phyloP scores from a whole-genome alignment of 2,888 invertebrate genomes.

The Aspidiotus destructor region DNA sequence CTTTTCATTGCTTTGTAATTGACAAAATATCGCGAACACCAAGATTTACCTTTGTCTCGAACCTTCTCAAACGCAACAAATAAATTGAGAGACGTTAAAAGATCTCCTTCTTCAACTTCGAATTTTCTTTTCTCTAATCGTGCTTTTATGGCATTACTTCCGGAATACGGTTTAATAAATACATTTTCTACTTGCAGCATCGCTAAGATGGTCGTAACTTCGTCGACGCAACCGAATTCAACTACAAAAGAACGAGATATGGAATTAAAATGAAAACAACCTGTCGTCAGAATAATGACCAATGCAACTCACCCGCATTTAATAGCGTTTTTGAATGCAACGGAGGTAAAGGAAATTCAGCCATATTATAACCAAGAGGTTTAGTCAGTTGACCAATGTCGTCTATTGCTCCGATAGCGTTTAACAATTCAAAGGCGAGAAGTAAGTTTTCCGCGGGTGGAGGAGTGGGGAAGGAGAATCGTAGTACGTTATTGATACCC shows the following conservation, averaged over 20 bases:
- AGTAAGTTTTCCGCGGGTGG: slow-evolving; percentile 83
- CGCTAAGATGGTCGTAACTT: slow-evolving; percentile 77
- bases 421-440: slow-evolving; percentile 74
- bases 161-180: slow-evolving; percentile 62
- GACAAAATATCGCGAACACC: slow-evolving; percentile 78
- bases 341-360: slow-evolving; percentile 83
- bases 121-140: slow-evolving; percentile 69
- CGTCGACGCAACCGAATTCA: slow-evolving; percentile 83
- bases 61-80: slow-evolving; percentile 53
- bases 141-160: slow-evolving; percentile 59
- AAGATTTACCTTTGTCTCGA: slow-evolving; percentile 44
- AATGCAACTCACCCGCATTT: slow-evolving; percentile 51
- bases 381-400: slow-evolving; percentile 64
- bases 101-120: slow-evolving; percentile 84
- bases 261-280: slow-evolving; percentile 39
- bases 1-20: slow-evolving; percentile 78
- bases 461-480: slow-evolving; percentile 84
- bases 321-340: slow-evolving; percentile 78
- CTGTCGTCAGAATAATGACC: slow-evolving; percentile 52
- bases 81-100: slow-evolving; percentile 79
- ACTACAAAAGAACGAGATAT: slow-evolving; percentile 44
- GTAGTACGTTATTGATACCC: slow-evolving; percentile 82
- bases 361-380: slow-evolving; percentile 71
- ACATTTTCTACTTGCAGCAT: slow-evolving; percentile 92
- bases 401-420: slow-evolving; percentile 74